phyloP scores from a whole-genome alignment of 2,113 vertebrate species.

The Gadus macrocephalus region DNA sequence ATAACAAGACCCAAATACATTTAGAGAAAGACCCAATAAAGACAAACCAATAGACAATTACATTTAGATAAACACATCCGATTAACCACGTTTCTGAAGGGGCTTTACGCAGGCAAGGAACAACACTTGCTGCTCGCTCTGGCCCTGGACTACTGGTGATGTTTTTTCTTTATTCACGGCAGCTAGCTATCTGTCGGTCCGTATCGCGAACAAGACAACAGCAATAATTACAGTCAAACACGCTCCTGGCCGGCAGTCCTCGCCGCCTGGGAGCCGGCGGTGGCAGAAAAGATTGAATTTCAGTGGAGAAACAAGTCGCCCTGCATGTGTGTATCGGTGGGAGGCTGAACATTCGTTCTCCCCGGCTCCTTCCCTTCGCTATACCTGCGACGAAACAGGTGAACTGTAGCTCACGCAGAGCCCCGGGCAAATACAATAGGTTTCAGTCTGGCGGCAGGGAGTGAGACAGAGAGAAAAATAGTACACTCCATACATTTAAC shows the following conservation, averaged over 20 bases:
- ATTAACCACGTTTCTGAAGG: too few species aligned
- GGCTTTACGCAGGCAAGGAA: too few species aligned
- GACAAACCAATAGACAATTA: too few species aligned
- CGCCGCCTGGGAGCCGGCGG: not conserved
- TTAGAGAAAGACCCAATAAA: too few species aligned
- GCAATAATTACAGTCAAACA: conserved; percentile 2
- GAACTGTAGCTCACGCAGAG: not conserved
- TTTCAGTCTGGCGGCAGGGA: not conserved
- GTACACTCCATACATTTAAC: not conserved
- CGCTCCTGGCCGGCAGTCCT: not conserved
- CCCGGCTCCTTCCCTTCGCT: not conserved
- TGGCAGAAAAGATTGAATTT: not conserved
- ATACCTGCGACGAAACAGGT: not conserved
- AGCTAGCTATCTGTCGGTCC: too few species aligned
- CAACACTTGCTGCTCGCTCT: too few species aligned
- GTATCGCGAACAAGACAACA: not conserved
- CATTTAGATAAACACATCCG: too few species aligned
- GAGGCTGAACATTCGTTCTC: not conserved
- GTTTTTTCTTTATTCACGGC: too few species aligned
- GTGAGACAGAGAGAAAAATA: not conserved
- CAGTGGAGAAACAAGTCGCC: not conserved
- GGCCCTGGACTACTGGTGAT: too few species aligned
- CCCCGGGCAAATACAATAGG: not conserved
- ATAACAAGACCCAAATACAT: too few species aligned
- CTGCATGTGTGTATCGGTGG: not conserved